phyloP scores from a whole-genome alignment of 2,797 vertebrate species.

The Clarias fuscus region DNA sequence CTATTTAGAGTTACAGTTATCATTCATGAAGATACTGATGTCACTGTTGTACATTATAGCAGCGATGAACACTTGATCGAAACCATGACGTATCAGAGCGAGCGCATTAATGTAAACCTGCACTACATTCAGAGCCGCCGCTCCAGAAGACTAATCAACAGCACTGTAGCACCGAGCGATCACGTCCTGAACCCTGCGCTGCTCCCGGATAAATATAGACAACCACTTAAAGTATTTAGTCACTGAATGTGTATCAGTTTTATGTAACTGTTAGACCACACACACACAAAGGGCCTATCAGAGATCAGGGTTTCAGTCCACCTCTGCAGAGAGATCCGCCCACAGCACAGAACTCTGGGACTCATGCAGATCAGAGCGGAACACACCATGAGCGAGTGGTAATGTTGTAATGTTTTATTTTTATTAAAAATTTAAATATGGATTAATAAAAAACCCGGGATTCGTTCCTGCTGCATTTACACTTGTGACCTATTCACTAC shows the following conservation, averaged over 20 bases:
- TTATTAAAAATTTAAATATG: too few species aligned
- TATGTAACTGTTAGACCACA: not conserved
- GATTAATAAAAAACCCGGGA: not conserved
- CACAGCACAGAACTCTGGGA: not conserved
- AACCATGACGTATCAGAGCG: not conserved
- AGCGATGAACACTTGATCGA: too few species aligned
- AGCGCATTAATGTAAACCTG: not conserved
- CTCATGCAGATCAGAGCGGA: not conserved
- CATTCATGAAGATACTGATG: not conserved
- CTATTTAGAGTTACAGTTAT: not conserved
- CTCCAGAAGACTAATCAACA: not conserved
- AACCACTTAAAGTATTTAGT: not conserved
- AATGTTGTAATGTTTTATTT: too few species aligned
- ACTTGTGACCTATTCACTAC: not conserved
- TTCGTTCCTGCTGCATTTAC: not conserved
- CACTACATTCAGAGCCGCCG: not conserved
- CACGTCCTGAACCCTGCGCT: not conserved
- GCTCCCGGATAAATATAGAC: not conserved
- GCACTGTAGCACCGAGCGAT: not conserved
- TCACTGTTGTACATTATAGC: not conserved
- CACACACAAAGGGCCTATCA: constrained; percentile 15
- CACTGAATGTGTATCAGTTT: not conserved
- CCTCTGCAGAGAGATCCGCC: constrained; percentile 32
- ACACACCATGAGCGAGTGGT: not conserved
- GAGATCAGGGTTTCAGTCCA: not conserved